Base-by-base conservation (phyloP, 92 coral and sea anemone genomes). In the Zoanthus sociatus region DNA sequence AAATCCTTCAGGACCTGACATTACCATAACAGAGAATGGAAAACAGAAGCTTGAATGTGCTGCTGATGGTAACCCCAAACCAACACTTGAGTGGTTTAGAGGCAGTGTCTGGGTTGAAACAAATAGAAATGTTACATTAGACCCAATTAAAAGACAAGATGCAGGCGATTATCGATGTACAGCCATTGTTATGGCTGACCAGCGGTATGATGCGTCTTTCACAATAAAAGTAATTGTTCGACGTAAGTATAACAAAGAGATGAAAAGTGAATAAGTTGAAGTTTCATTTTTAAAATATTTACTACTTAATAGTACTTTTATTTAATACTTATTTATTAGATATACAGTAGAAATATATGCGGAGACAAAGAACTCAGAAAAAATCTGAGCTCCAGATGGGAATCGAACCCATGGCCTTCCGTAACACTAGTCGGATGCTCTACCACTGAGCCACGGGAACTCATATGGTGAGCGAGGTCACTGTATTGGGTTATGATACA, bases 61-160 rank as follows among this genome's bases (percentile, higher is more conserved):
- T 42, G 74, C 84, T 42, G 74, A 79, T 64, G 84, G 84, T 13
- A 45, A 79, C 42, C 84, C 84, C 12, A 79, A 79, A 46, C 84
- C 74, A 64, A 64, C 18, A 1, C 10, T 79, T 45, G 60, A 79
- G 61, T 79, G 84, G 84, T 64, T 61, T 7, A 58, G 12, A 78
- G 33, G 58, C 31, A 63, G 20, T 13, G 5, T 9, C n/a, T 2
- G 21, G 15, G 31, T 45, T n/a, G 74, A 46, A 45, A 31, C 74
- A 12, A 79, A 79, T 37, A 79, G 46, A 14, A 79, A 63, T 31
- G 14, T 63, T 60, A 79, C 84, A 64, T 10, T 79, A 37, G 30
- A 64, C 6, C 74, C 84, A 5, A 67, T 79, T 18, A 46, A 0
- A 61, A 64, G 84, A 66, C 26, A 64, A 20, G 9, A 79, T 66